Evolutionary conservation across 2,113 vertebrate species (phyloP).

Genomic region (Dicentrarchus labrax): DNA sequence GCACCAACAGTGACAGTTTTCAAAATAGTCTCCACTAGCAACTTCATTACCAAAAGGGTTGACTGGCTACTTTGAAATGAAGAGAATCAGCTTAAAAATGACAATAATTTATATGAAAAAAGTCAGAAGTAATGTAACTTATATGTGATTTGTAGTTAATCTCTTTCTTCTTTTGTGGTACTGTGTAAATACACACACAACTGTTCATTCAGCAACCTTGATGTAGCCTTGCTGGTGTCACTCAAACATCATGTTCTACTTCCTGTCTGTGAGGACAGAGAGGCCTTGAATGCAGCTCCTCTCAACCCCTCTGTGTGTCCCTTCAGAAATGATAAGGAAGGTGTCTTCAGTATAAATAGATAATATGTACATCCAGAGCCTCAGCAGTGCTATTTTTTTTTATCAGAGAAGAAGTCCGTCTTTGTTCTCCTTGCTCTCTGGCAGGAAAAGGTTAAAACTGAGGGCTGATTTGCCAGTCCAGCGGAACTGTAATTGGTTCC

Average conservation of each 20-base stretch:
- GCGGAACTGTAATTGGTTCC: constrained; percentile 70
- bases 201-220: background rate
- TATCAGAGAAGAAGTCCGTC: constrained; percentile 21
- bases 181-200: background rate
- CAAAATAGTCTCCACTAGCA: background rate
- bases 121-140: background rate
- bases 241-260: constrained; percentile 5
- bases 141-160: background rate
- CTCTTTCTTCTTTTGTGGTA: background rate
- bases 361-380: constrained; percentile 4
- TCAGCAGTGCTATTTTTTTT: constrained; percentile 6
- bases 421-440: constrained; percentile 48
- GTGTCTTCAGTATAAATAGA: constrained; percentile 8
- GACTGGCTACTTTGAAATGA: background rate
- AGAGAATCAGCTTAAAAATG: background rate
- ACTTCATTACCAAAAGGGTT: background rate
- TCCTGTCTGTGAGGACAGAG: constrained; percentile 7
- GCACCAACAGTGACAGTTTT: background rate
- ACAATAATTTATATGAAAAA: background rate
- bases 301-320: background rate
- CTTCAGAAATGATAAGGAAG: background rate
- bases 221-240: constrained; percentile 5
- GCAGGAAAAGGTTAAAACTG: constrained; percentile 59
- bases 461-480: constrained; percentile 57
- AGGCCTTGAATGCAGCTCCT: background rate